phyloP scores from a whole-genome alignment of 2,888 invertebrate species.

The Endotricha flammealis region DNA sequence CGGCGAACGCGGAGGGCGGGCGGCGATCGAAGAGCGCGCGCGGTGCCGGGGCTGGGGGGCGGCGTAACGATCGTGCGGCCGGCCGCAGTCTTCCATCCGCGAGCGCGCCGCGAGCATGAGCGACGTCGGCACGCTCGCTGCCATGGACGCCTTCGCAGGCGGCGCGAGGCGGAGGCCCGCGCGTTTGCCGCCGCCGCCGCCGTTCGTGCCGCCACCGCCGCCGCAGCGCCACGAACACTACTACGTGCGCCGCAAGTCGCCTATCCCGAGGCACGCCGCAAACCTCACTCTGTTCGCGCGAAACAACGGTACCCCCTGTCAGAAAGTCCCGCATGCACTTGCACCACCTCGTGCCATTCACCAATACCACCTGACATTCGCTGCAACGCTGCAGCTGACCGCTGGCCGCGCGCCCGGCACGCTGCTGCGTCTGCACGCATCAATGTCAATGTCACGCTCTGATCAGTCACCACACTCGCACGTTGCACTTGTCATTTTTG shows the following conservation, averaged over 20 bases:
- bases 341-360: conserved; percentile 28
- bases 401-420: conserved; percentile 24
- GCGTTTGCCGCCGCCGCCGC: conserved; percentile 71
- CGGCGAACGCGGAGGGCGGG: conserved; percentile 64
- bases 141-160: conserved; percentile 75
- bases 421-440: conserved; percentile 27
- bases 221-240: conserved; percentile 69
- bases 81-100: conserved; percentile 73
- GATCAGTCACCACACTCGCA: conserved; percentile 19
- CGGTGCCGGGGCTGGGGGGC: conserved; percentile 54
- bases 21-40: conserved; percentile 73
- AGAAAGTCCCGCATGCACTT: conserved; percentile 31
- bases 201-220: conserved; percentile 70
- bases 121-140: conserved; percentile 77
- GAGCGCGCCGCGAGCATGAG: conserved; percentile 74
- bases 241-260: conserved; percentile 74
- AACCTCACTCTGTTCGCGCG: conserved; percentile 71
- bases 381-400: conserved; percentile 19
- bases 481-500: background rate
- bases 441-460: conserved; percentile 58
- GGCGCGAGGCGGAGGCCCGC: conserved; percentile 70
- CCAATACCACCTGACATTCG: conserved; percentile 9
- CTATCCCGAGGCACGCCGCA: conserved; percentile 60
- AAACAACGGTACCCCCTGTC: conserved; percentile 57
- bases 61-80: conserved; percentile 55